phyloP scores from a whole-genome alignment of 2,113 vertebrate genomes.

The Oryzias melastigma region DNA sequence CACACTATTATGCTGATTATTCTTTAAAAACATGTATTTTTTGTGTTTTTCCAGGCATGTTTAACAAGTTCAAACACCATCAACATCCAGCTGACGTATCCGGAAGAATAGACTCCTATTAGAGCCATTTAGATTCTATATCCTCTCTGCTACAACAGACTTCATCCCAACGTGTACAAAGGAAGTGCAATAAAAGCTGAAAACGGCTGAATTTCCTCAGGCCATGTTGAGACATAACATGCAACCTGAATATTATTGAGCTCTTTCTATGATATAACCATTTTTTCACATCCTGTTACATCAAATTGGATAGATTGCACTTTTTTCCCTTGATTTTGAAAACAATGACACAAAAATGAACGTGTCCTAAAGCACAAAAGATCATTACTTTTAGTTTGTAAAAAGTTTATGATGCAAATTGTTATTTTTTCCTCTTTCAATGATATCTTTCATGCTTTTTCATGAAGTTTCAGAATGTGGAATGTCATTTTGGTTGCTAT shows the following conservation, averaged over 20 bases:
- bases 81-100: conserved; percentile 13
- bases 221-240: neutral
- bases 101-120: conserved; percentile 1
- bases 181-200: conserved; percentile 7
- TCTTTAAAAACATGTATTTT: neutral
- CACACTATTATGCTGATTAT: neutral
- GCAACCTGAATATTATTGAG: neutral
- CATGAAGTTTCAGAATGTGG: conserved; percentile 1
- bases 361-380: no score
- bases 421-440: no score
- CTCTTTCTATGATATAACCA: neutral
- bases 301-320: neutral
- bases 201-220: conserved; percentile 8
- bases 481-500: conserved; percentile 15
- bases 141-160: neutral
- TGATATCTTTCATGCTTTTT: neutral
- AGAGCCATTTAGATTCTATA: neutral
- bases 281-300: neutral
- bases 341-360: no score
- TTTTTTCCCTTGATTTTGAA: neutral
- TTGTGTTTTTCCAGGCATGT: neutral
- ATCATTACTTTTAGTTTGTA: no score
- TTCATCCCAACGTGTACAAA: conserved; percentile 2
- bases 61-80: conserved; percentile 11
- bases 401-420: no score